Percentiles rank a stretch among this genome's conserved stretches.
These are phyloP conservation scores for Bombus breviceps DNA, from an alignment of 1,140 invertebrate genomes.

Conservation along the genomic window DNA sequence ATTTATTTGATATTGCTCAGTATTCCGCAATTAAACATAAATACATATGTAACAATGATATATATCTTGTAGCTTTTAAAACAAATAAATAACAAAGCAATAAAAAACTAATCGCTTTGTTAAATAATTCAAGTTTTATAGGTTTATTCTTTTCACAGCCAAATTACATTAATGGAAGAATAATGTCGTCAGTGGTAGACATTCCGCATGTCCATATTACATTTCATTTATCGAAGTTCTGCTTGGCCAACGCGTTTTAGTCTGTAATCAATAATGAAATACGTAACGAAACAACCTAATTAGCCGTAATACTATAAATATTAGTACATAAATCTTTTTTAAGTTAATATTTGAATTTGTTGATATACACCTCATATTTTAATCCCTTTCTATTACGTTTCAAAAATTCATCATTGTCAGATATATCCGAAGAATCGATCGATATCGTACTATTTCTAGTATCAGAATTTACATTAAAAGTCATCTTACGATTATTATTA, in stretches of 20 bases:
- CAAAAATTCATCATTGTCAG: conserved; percentile 58
- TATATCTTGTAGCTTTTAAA: conserved; percentile 49
- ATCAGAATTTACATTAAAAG: conserved; percentile 45
- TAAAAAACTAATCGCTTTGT: not conserved
- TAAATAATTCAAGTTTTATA: not conserved
- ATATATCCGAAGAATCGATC: conserved; percentile 65
- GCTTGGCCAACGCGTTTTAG: conserved; percentile 62
- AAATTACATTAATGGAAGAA: not conserved
- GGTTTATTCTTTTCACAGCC: conserved; percentile 9
- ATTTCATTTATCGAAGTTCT: conserved; percentile 32
- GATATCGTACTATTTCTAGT: conserved; percentile 64
- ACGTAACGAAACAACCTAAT: not conserved
- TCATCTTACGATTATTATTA: conserved; percentile 34
- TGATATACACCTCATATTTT: conserved; percentile 29
- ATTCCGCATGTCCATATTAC: not conserved
- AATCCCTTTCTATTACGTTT: conserved; percentile 21
- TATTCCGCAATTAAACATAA: conserved; percentile 6
- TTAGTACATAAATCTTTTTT: not conserved
- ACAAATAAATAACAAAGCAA: conserved; percentile 47
- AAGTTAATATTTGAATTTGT: not conserved
- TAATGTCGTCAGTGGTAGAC: not conserved
- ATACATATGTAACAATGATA: conserved; percentile 46
- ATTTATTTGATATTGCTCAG: not conserved
- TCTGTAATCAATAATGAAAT: conserved; percentile 45
- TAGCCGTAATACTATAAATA: not conserved